phyloP scores from a whole-genome alignment of 2,888 invertebrate species.

The Amblyjoppa proteus region DNA sequence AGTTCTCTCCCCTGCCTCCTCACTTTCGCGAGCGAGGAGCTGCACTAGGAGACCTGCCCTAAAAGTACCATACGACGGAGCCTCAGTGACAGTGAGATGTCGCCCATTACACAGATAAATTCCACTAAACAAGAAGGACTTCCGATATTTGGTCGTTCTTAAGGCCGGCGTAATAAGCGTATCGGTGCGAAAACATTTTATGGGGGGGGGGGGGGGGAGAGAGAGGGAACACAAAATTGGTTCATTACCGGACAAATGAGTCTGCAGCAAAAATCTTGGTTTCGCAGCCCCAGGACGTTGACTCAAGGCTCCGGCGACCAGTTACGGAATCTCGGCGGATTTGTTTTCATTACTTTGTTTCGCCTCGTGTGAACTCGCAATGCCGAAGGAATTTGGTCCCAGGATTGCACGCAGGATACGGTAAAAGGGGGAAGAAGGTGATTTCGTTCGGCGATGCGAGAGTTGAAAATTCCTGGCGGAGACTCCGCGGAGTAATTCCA shows the following conservation, averaged over 20 bases:
- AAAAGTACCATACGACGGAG: too few relatives aligned
- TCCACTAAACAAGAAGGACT: too few relatives aligned
- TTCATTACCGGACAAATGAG: neutral
- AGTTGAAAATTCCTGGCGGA: slow-evolving; percentile 56
- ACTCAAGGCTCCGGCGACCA: slow-evolving; percentile 19
- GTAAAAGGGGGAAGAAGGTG: slow-evolving; percentile 13
- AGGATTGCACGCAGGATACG: slow-evolving; percentile 34
- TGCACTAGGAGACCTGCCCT: too few relatives aligned
- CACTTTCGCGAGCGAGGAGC: too few relatives aligned
- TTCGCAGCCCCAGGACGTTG: neutral
- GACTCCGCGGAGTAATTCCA: slow-evolving; percentile 39
- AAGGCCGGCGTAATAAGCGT: too few relatives aligned
- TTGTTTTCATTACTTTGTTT: slow-evolving; percentile 33
- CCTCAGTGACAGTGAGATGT: too few relatives aligned
- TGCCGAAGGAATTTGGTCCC: slow-evolving; percentile 56
- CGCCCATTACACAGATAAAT: too few relatives aligned
- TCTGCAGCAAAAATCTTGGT: neutral
- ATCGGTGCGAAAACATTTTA: too few relatives aligned
- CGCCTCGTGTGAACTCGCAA: slow-evolving; percentile 59
- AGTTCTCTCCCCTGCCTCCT: too few relatives aligned
- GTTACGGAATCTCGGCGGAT: slow-evolving; percentile 20
- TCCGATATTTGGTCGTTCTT: too few relatives aligned
- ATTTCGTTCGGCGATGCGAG: slow-evolving; percentile 60
- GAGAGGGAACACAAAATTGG: neutral
- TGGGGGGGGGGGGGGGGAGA: too few relatives aligned